These are phyloP conservation scores for Hydractinia symbiolongicarpus DNA, from an alignment of 30 jellyfish, hydroid and myxozoan species.

Conservation along the genomic window DNA sequence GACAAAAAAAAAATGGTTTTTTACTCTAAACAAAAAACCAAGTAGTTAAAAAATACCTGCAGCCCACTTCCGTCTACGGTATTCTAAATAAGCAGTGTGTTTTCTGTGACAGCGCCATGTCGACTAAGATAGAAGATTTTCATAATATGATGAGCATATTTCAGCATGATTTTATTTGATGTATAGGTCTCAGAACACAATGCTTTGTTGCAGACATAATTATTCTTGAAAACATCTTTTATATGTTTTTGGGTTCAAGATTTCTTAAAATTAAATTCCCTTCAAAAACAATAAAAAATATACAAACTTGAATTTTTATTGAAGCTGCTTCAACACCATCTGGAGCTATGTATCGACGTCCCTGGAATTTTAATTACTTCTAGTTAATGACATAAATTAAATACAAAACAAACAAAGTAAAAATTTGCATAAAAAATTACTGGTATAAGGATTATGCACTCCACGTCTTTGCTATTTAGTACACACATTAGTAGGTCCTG, in stretches of 20 bases:
- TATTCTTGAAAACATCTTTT: neutral
- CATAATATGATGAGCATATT: too few relatives aligned
- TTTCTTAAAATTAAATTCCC: neutral
- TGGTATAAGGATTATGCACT: conserved; percentile 53
- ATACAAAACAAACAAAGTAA: neutral
- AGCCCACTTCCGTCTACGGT: conserved; percentile 77
- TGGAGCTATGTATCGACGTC: conserved; percentile 83
- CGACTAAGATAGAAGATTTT: conserved; percentile 22
- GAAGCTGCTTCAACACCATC: conserved; percentile 90
- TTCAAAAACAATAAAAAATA: neutral
- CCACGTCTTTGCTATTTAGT: conserved; percentile 60
- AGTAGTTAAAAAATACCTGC: conserved; percentile 44
- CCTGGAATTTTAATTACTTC: conserved; percentile 28
- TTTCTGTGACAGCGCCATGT: conserved; percentile 24
- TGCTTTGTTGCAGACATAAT: neutral
- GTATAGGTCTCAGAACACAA: too few relatives aligned
- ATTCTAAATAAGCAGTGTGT: conserved; percentile 37
- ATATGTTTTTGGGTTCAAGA: neutral
- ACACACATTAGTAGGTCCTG: conserved; percentile 60
- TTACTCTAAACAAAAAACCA: neutral
- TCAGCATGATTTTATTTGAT: neutral
- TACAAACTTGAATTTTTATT: conserved; percentile 61
- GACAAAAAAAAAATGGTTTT: too few relatives aligned
- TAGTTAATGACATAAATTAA: neutral
- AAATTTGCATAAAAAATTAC: conserved; percentile 17